A percentile compares a stretch with the other conserved stretches of the same genome.
Evolutionary conservation across 2,888 invertebrate genomes (phyloP).

Genomic region (Achlya flavicornis): DNA sequence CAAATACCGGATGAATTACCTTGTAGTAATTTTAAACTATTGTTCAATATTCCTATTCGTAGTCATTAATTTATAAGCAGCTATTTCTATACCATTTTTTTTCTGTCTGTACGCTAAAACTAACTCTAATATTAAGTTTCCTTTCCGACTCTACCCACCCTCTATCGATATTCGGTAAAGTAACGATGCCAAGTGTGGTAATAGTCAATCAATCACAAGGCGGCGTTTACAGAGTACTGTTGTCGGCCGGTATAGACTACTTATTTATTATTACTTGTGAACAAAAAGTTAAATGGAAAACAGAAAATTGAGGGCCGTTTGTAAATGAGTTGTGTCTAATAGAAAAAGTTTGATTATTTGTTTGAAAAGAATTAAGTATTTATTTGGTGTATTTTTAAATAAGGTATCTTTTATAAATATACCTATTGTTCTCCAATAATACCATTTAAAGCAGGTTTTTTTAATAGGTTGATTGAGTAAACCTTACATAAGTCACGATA

Average conservation of each 20-base stretch:
- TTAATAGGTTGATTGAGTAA: no score
- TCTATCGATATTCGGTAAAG: background rate
- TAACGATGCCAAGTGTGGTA: constrained; percentile 15
- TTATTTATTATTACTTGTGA: constrained; percentile 22
- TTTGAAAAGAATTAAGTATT: background rate
- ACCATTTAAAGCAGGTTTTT: no score
- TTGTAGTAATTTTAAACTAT: no score
- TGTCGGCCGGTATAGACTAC: constrained; percentile 17
- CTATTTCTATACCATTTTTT: no score
- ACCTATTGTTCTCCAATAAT: no score
- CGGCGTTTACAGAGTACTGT: constrained; percentile 3
- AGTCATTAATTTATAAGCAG: no score
- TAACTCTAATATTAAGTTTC: background rate
- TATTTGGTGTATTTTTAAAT: no score
- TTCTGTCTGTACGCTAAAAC: background rate
- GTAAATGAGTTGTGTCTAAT: constrained; percentile 40
- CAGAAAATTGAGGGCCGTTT: constrained; percentile 30
- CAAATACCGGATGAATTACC: no score
- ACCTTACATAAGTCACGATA: no score
- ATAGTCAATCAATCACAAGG: constrained; percentile 20
- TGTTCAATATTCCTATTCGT: no score
- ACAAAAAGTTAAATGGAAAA: constrained; percentile 36
- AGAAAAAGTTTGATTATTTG: constrained; percentile 39
- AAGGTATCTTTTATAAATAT: no score
- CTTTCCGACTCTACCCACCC: background rate